Evolutionary conservation across 2,113 vertebrate genomes (phyloP), one percentile per base, ranked within the genome.

Genomic region (Oryzias curvinotus): DNA sequence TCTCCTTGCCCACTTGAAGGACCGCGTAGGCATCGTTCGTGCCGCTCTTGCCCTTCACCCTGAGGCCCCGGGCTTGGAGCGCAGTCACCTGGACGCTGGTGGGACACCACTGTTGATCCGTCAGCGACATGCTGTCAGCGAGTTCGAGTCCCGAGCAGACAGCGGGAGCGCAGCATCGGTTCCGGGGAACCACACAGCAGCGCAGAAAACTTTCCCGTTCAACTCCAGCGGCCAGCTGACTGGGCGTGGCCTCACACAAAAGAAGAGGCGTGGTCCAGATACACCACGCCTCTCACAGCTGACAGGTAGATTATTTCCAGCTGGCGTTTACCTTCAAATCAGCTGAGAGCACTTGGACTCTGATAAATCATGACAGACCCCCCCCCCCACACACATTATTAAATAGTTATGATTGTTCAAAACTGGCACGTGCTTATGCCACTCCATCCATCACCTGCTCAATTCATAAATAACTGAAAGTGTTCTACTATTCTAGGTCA

Each of bases 51-150:
- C 93, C 93, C 73, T 96, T 95, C 23, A 84, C 85, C 75, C 94
- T 79, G 60, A 98, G 90, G 8, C 92, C 92, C 55, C 92, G 88
- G 14, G 96, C 95, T 78, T 93, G 94, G 5, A 94, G 89, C 30
- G 94, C 96, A 71, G 95, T 96, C 81, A 98, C 96, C 91, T 95
- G 94, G n/a, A 92, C 95, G 76, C 94, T 95, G 0, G 95, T 94
- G 51, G 96, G 96, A 67, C 82, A 88, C 95, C 95, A 97, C 71
- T 85, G 87, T 45, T 90, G 92, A 14, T 80, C 92, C 45, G 83
- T 30, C 57, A 92, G 46, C 49, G 92, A 91, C 95, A 95, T 93
- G 46, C 51, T 68, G 74, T 43, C 70, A 17, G 41, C 42, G 25
- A 61, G 12, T 8, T 5, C 59, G n/a, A 17, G 8, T 21, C n/a